These are phyloP conservation scores for Leptodirus hochenwartii DNA, from an alignment of 2,888 invertebrate genomes.

Conservation along the genomic window DNA sequence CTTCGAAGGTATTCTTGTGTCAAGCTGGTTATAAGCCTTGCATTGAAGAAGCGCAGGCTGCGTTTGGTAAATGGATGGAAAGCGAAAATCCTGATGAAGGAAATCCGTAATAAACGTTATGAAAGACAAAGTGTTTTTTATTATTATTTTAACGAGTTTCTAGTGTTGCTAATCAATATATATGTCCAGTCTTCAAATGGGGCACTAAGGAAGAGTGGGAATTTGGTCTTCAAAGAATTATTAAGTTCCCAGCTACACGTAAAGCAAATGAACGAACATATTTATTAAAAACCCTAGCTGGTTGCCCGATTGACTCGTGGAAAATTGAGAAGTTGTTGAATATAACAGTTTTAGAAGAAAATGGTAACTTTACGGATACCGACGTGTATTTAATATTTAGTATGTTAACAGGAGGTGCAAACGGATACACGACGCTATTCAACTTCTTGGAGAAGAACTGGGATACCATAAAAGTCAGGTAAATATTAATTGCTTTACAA, in stretches of 20 bases:
- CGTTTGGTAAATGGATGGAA: slow-evolving; percentile 59
- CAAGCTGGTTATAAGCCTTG: slow-evolving; percentile 62
- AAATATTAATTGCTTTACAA: slow-evolving; percentile 18
- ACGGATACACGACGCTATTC: slow-evolving; percentile 54
- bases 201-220: slow-evolving; percentile 67
- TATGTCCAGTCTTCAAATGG: slow-evolving; percentile 71
- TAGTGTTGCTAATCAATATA: slow-evolving; percentile 56
- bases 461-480: slow-evolving; percentile 47
- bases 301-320: slow-evolving; percentile 52
- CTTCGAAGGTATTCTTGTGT: slow-evolving; percentile 55
- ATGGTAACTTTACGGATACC: slow-evolving; percentile 56
- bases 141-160: slow-evolving; percentile 10
- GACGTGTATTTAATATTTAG: slow-evolving; percentile 58
- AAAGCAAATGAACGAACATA: slow-evolving; percentile 60
- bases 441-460: slow-evolving; percentile 54
- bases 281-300: slow-evolving; percentile 57
- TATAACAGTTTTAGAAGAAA: slow-evolving; percentile 47
- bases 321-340: slow-evolving; percentile 51
- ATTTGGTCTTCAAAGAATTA: slow-evolving; percentile 58
- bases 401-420: slow-evolving; percentile 51
- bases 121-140: slow-evolving; percentile 1
- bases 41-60: slow-evolving; percentile 51
- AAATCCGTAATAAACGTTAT: slow-evolving; percentile 43
- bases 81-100: slow-evolving; percentile 55
- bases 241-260: slow-evolving; percentile 51